Evolutionary conservation across 2,797 vertebrate species (phyloP), one percentile per base, ranked within the genome.

Genomic region (Tarsius wallacei): DNA sequence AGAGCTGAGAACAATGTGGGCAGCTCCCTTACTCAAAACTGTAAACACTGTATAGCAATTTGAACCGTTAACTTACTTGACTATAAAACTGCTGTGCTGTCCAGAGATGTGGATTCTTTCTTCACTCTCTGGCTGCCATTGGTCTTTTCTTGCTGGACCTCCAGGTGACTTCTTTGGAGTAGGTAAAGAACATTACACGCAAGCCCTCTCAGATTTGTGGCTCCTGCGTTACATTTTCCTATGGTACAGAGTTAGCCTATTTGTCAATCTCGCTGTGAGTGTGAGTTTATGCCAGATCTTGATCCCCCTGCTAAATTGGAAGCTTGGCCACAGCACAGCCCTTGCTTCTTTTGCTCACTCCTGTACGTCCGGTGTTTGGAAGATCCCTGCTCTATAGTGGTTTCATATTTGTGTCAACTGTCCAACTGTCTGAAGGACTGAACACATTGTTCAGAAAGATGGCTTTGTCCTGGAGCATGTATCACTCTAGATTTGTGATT

Each of bases 401-500:
- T 70, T 93, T 85, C 36, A 88, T 93, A 82, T 91, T 64, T n/a
- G 16, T 91, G 33, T 93, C 86, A 57, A 66, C 70, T 85, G 19
- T 24, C 71, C 61, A 28, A 31, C 42, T 90, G 51, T 70, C 26
- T 17, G 53, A 87, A 71, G 70, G 49, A 63, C 66, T 21, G 42
- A 68, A 73, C 31, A 22, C 7, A 57, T 89, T 77, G 86, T 61
- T 68, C 61, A 92, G 64, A 92, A 68, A 93, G 24, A 80, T 63
- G 15, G 8, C 31, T 95, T 91, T 94, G 42, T 70, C 55, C 22
- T 22, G 21, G 36, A 95, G 49, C 36, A 87, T 89, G 33, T 68
- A 47, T 63, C 16, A 22, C 33, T 86, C 33, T 12, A 78, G 24
- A 84, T 85, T 49, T 95, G 24, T 66, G 26, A 68, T 49, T 77